Evolutionary conservation across 2,888 invertebrate species (phyloP), one percentile per base, ranked within the genome.

Genomic region (Drosophila buzzatii): DNA sequence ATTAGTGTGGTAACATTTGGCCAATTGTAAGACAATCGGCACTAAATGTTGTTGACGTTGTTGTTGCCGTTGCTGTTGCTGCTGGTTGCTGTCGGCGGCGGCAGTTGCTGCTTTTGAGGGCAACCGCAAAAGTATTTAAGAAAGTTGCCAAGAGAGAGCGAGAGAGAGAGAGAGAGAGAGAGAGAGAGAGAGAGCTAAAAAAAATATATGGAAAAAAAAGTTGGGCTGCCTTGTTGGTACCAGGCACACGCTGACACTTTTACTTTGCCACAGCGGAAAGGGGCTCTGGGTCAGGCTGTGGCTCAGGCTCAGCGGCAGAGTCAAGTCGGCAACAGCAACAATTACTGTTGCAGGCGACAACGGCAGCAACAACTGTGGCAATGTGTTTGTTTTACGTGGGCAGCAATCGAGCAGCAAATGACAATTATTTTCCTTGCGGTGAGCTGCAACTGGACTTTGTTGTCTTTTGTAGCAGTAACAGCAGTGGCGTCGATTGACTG

Each of bases 181-280:
- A 41, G 27, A 27, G 41, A 27, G 27, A 27, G 41, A 16, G 70
- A 16, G 69, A 71, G 41, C 79, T 23, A 16, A 37, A 35, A 10
- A n/a, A 55, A 8, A 68, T 71, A 41, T 76, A 9, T 8, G 14
- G n/a, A n/a, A 18, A 31, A 41, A 20, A 23, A 39, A 81, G 71
- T 83, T 79, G 65, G 64, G 69, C 72, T 73, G 76, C 61, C 58
- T 69, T 56, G 57, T 51, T 49, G 67, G 85, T 85, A 77, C 85
- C 85, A 70, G 85, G 89, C 89, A 85, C 85, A 77, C 82, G 85
- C 89, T 85, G 85, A 86, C 85, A 85, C 85, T 89, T 85, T 85
- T 89, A 85, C 89, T 85, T 79, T 70, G 79, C 70, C 72, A 37
- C 44, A 16, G 47, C 16, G n/a, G 5, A 9, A 8, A 33, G 47